Percentiles rank a stretch among this genome's conserved stretches.
Conservation (phyloP, 1,140 invertebrate species). For the Zophobas morio region DNA sequence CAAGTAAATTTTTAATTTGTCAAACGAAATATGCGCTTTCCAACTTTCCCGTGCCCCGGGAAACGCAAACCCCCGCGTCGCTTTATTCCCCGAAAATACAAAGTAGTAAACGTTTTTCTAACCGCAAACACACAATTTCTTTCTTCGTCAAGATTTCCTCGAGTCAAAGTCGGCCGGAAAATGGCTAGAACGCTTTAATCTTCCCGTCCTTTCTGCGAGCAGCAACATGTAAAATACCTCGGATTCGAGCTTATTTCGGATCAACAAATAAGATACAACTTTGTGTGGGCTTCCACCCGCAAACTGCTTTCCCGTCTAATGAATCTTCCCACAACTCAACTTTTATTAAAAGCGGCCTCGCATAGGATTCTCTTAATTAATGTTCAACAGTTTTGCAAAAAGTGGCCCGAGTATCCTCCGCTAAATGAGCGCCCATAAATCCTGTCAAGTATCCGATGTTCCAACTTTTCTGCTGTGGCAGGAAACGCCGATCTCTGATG, state of each 20-base stretch:
- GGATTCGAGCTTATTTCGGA: not conserved
- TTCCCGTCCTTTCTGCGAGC: conserved; percentile 1
- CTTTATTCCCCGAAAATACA: too few species aligned
- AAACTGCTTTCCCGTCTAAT: too few species aligned
- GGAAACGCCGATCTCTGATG: not conserved
- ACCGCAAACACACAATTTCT: too few species aligned
- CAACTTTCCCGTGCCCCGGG: too few species aligned
- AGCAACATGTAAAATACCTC: conserved; percentile 13
- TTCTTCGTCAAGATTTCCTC: not conserved
- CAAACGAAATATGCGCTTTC: too few species aligned
- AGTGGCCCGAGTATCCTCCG: not conserved
- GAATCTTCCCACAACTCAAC: too few species aligned
- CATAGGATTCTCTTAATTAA: not conserved
- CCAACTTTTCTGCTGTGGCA: not conserved
- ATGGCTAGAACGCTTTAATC: conserved; percentile 23
- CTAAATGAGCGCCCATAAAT: not conserved
- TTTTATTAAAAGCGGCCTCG: not conserved
- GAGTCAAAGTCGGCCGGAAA: conserved; percentile 1
- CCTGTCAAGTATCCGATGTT: not conserved
- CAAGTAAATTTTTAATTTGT: too few species aligned
- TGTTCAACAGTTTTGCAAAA: not conserved
- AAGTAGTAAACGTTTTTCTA: too few species aligned
- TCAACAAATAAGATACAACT: not conserved
- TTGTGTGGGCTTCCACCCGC: too few species aligned
- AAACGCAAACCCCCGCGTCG: too few species aligned